These are phyloP conservation scores for Paramuricea clavata DNA, from an alignment of 92 coral and sea anemone genomes.

Conservation along the genomic window DNA sequence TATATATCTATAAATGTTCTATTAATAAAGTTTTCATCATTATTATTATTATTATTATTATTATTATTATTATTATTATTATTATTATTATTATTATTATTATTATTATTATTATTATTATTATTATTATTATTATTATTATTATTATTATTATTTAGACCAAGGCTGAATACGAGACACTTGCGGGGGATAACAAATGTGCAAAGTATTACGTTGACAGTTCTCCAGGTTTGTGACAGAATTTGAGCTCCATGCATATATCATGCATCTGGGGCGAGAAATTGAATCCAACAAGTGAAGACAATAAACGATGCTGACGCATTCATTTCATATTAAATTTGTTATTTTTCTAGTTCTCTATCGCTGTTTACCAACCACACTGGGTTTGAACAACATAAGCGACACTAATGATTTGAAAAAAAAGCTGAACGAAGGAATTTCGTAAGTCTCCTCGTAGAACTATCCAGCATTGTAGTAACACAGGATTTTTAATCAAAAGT, in stretches of 20 bases:
- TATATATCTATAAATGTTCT: too few relatives aligned
- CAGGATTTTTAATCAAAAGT: too few relatives aligned
- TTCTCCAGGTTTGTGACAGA: constrained; percentile 73
- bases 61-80: too few relatives aligned
- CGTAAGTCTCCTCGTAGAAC: constrained; percentile 58
- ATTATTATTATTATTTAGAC: background rate
- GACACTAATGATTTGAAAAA: constrained; percentile 46
- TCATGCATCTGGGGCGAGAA: background rate
- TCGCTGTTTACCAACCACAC: constrained; percentile 88
- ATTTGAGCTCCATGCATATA: background rate
- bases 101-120: too few relatives aligned
- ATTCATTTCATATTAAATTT: too few relatives aligned
- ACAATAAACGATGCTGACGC: background rate
- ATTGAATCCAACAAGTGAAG: background rate
- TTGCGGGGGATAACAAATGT: constrained; percentile 85
- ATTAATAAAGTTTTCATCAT: too few relatives aligned
- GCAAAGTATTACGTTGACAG: constrained; percentile 87
- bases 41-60: too few relatives aligned
- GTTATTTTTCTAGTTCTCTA: constrained; percentile 71
- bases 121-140: background rate
- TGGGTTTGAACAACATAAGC: constrained; percentile 52
- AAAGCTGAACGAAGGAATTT: constrained; percentile 72
- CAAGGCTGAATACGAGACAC: background rate
- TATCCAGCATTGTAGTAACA: background rate
- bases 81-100: too few relatives aligned